A percentile compares a stretch with the other conserved stretches of the same genome.
Evolutionary conservation across 2,113 vertebrate species (phyloP).

Genomic region (Entomyzon cyanotis): DNA sequence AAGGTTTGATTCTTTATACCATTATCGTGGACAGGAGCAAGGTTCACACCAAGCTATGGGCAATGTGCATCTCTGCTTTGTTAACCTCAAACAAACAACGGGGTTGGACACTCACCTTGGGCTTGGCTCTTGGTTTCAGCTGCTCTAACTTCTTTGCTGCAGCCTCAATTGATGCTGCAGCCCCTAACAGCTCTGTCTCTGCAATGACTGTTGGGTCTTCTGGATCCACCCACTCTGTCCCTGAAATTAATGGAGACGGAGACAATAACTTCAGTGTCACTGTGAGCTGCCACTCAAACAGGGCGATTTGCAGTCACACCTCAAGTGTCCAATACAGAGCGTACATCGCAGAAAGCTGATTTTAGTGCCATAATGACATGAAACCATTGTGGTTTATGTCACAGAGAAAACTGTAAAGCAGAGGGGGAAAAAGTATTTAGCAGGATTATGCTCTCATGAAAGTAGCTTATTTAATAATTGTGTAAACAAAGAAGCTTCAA

Average conservation of each 20-base stretch:
- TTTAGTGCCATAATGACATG: neutral
- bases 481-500: neutral
- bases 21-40: neutral
- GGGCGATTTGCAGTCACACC: neutral
- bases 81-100: neutral
- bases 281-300: constrained; percentile 1
- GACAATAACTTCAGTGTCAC: constrained; percentile 14
- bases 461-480: neutral
- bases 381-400: neutral
- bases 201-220: constrained; percentile 97
- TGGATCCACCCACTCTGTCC: constrained; percentile 93
- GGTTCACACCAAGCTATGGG: neutral
- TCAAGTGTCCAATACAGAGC: neutral
- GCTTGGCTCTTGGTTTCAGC: constrained; percentile 95
- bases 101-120: constrained; percentile 83
- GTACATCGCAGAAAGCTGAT: neutral
- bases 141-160: constrained; percentile 99
- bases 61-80: neutral
- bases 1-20: neutral
- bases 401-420: neutral
- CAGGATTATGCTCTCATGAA: neutral
- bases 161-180: constrained; percentile 96
- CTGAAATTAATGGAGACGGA: constrained; percentile 73
- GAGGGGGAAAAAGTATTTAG: neutral
- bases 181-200: constrained; percentile 93